Evolutionary conservation across 2,113 vertebrate genomes (phyloP).

Genomic region (Poeciliopsis occidentalis): DNA sequence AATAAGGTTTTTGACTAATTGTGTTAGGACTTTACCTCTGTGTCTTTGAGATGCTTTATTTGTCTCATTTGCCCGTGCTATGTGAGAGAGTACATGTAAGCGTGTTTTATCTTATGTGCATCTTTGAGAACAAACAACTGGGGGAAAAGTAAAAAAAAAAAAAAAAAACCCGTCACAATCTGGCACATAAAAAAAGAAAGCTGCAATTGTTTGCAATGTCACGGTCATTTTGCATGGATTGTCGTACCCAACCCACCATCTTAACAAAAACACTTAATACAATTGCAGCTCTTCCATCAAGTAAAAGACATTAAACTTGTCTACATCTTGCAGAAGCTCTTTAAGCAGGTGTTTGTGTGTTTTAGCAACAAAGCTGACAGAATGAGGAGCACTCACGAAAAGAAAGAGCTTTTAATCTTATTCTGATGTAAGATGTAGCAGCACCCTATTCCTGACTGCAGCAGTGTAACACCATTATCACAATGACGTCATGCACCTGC

Average conservation of each 20-base stretch:
- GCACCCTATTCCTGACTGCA: constrained; percentile 32
- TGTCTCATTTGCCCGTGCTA: constrained; percentile 25
- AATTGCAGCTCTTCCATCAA: constrained; percentile 40
- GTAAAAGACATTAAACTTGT: constrained; percentile 24
- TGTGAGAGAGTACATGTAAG: constrained; percentile 7
- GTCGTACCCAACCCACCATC: constrained; percentile 58
- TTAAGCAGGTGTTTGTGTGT: constrained; percentile 43
- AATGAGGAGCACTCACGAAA: constrained; percentile 49
- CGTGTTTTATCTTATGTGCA: constrained; percentile 18
- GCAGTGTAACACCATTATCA: constrained; percentile 17
- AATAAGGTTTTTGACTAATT: constrained; percentile 32
- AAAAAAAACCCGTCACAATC: constrained; percentile 53
- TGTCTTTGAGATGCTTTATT: constrained; percentile 17
- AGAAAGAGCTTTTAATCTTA: constrained; percentile 48
- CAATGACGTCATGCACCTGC: constrained; percentile 45
- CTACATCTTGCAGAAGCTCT: constrained; percentile 21
- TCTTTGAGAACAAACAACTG: constrained; percentile 58
- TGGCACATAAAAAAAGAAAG: constrained; percentile 56
- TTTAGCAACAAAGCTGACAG: constrained; percentile 19
- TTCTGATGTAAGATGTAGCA: constrained; percentile 28
- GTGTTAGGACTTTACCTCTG: constrained; percentile 17
- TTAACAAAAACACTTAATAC: constrained; percentile 42
- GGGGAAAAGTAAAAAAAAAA: constrained; percentile 5
- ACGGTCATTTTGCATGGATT: constrained; percentile 59
- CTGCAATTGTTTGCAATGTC: constrained; percentile 55